Base-by-base conservation (phyloP, 2,113 vertebrate genomes). In the Rhinolophus sinicus region DNA sequence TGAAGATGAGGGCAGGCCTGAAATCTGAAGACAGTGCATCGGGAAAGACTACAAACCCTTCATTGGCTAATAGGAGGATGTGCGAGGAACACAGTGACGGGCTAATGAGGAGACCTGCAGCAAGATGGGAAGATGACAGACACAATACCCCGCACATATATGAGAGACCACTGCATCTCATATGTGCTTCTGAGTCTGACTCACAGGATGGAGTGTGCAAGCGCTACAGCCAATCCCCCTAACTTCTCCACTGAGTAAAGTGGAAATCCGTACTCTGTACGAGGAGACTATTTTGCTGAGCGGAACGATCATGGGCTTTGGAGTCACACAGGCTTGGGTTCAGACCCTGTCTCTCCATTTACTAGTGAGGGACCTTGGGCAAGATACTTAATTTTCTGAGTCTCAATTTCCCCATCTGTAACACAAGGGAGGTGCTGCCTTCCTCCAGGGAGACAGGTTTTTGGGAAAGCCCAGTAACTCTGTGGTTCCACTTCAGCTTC, bases 1-100 rank as follows among this genome's bases (percentile, higher is more conserved):
- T 80, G 90, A 97, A 60, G 52, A 76, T 33, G 95, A 96, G 91
- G 81, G 85, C 85, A 93, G 72, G 69, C 91, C 72, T 96, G 97
- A 96, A 95, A 91, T 56, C 93, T 69, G 90, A 93, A 64, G 94
- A 72, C 4, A 22, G 30, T 2, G n/a, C 28, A 9, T 35, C 10
- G 5, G 70, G 75, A 87, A 40, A 80, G 52, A 35, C 76, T 15
- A 12, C 67, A 88, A 60, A 52, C 33, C 33, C 62, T 87, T 67
- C 72, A 16, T 3, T 67, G 82, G 87, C 72, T 94, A 54, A 64
- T 38, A 60, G 69, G 38, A 76, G 69, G 35, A 78, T 28, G 58
- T 40, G 56, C 76, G 75, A 90, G 11, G 86, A 93, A 77, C 76
- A 52, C 64, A 54, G 9, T 22, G 50, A 40, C 5, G 77, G 95